A percentile compares a stretch with the other conserved stretches of the same genome.
phyloP scores from a whole-genome alignment of 1,140 invertebrate species.

The Harlomillsia oculata region DNA sequence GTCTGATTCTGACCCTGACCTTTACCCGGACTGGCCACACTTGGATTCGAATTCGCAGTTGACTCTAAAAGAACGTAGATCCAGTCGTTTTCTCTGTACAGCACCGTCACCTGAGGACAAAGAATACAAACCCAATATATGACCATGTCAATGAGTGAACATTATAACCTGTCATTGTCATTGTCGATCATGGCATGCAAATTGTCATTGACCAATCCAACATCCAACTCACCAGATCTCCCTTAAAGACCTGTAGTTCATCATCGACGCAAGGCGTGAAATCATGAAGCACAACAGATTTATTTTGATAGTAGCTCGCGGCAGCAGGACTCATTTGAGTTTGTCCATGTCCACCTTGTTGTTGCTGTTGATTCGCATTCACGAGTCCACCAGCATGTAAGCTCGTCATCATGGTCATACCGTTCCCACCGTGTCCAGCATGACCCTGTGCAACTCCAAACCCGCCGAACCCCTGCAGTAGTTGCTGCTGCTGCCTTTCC shows the following conservation, averaged over 20 bases:
- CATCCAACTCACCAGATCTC: constrained; percentile 41
- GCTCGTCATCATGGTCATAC: neutral
- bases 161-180: too few relatives aligned
- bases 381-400: constrained; percentile 1
- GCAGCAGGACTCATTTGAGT: too few relatives aligned
- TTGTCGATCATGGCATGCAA: too few relatives aligned
- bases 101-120: constrained; percentile 61
- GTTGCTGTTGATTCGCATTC: constrained; percentile 36
- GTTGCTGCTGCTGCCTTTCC: constrained; percentile 56
- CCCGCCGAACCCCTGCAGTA: neutral
- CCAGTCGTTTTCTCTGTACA: constrained; percentile 94
- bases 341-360: too few relatives aligned
- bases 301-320: neutral
- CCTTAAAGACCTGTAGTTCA: constrained; percentile 70
- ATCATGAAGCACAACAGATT: constrained; percentile 66
- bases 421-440: neutral
- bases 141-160: neutral
- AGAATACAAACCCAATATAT: constrained; percentile 1
- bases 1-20: too few relatives aligned
- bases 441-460: neutral
- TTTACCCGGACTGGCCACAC: too few relatives aligned
- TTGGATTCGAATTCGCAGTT: too few relatives aligned
- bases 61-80: constrained; percentile 86
- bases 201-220: neutral
- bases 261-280: constrained; percentile 91